Conservation (phyloP, 2,113 vertebrate genomes). For the Spea multiplicata region DNA sequence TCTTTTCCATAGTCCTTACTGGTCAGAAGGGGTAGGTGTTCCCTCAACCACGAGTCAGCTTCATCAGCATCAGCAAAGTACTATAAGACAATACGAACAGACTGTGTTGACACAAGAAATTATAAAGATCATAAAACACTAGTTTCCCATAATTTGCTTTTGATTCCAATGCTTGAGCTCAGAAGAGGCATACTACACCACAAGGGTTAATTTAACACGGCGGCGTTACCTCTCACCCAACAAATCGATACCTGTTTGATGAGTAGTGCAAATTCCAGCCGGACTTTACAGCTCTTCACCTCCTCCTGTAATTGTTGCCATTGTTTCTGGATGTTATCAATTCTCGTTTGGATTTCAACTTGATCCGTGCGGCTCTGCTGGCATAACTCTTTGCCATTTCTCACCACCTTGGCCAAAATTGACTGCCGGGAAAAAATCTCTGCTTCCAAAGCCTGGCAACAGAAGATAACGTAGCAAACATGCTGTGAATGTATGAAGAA, state of each 20-base stretch:
- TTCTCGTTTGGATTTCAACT: conserved; percentile 65
- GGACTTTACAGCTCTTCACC: conserved; percentile 52
- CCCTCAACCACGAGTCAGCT: conserved; percentile 74
- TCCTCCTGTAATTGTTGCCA: conserved; percentile 73
- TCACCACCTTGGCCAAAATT: conserved; percentile 64
- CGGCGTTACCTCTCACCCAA: too few relatives aligned
- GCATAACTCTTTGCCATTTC: conserved; percentile 69
- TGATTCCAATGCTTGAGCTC: not conserved
- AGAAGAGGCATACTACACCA: too few relatives aligned
- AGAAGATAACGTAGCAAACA: too few relatives aligned
- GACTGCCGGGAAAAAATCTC: conserved; percentile 74
- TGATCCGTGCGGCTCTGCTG: conserved; percentile 49
- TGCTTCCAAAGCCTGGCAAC: conserved; percentile 69
- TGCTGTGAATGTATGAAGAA: too few relatives aligned
- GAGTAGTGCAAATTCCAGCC: conserved; percentile 72
- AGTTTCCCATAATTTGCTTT: too few relatives aligned
- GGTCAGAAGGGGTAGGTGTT: conserved; percentile 67
- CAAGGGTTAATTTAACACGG: too few relatives aligned
- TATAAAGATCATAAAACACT: too few relatives aligned
- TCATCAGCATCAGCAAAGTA: conserved; percentile 77
- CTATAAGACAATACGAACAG: conserved; percentile 55
- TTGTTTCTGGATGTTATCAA: conserved; percentile 65
- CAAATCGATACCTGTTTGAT: conserved; percentile 70
- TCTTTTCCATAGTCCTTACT: conserved; percentile 72
- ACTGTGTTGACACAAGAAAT: too few relatives aligned